Base-by-base conservation (phyloP, 2,888 invertebrate species). In the Smittia sp. region DNA sequence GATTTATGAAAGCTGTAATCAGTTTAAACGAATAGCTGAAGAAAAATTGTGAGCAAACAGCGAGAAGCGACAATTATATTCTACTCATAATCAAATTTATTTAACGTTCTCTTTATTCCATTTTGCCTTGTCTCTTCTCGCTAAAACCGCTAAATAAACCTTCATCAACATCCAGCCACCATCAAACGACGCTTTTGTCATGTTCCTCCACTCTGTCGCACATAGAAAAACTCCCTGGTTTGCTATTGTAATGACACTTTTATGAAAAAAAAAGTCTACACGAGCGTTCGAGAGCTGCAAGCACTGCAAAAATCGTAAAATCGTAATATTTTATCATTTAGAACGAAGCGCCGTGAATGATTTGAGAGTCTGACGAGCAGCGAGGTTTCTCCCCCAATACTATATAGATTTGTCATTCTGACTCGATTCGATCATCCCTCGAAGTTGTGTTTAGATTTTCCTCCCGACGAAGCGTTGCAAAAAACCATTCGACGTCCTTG, bases 151-250 rank as follows among this genome's bases (percentile, higher is more conserved):
- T 68, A 69, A 69, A 69, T 69, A 54, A 69, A 69, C 69, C 69
- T 69, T 69, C 54, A 69, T 69, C 54, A 54, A 69, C 54, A 69
- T 69, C 69, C 46, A 69, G 69, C 69, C 69, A 69, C 54, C 69
- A 32, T 69, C 54, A 52, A 69, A 69, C 46, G 69, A 41, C 69
- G 52, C 41, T 69, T 58, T 69, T 69, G 54, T 69, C 69, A 52
- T 69, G 69, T 46, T 65, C 32, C 27, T 27, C n/a, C n/a, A n/a
- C n/a, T 15, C 39, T 41, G 15, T 27, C 65, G 15, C 27, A 27
- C 32, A 65, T 13, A 65, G 32, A 65, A 65, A 65, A 11, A 1
- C 1, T 65, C 18, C 18, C 67, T 67, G 46, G 24, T 38, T 67
- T 68, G 24, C 46, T 68, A 68, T 68, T 68, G 68, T 68, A 68